phyloP scores from a whole-genome alignment of 2,888 invertebrate genomes.

The Stenodema calcarata region DNA sequence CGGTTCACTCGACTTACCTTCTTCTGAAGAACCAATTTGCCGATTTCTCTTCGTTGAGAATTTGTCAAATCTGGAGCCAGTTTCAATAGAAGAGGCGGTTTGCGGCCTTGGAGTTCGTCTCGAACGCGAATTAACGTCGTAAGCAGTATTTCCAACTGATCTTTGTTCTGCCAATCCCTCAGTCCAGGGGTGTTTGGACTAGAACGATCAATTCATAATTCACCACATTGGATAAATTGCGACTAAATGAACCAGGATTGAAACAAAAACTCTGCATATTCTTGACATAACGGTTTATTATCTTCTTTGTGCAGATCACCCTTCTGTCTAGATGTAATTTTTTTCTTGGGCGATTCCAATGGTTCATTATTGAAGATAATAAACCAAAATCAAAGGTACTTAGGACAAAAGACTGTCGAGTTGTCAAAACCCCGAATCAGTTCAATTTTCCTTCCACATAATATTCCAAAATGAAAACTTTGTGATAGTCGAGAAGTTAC shows the following conservation, averaged over 20 bases:
- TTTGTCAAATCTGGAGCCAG: slow-evolving; percentile 87
- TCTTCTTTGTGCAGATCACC: too few relatives aligned
- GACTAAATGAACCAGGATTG: not conserved
- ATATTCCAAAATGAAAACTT: too few relatives aligned
- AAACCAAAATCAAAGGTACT: too few relatives aligned
- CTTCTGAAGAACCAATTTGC: slow-evolving; percentile 68
- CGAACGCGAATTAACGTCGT: slow-evolving; percentile 69
- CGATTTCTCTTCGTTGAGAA: slow-evolving; percentile 81
- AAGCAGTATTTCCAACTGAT: slow-evolving; percentile 75
- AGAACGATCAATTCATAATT: not conserved
- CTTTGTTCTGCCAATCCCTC: slow-evolving; percentile 79
- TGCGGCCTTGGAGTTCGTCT: slow-evolving; percentile 40
- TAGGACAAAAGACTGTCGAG: too few relatives aligned
- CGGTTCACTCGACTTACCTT: not conserved
- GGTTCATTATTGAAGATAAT: too few relatives aligned
- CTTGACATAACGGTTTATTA: too few relatives aligned
- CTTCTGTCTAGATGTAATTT: too few relatives aligned
- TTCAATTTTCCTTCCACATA: too few relatives aligned
- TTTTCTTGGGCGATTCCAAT: too few relatives aligned
- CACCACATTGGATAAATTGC: not conserved
- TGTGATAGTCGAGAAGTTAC: too few relatives aligned
- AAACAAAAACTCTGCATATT: too few relatives aligned
- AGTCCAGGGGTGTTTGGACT: slow-evolving; percentile 97
- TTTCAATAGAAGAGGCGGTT: slow-evolving; percentile 87
- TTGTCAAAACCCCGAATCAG: too few relatives aligned